Base-by-base conservation (phyloP, 1,140 invertebrate genomes). In the Drosophila hydei region DNA sequence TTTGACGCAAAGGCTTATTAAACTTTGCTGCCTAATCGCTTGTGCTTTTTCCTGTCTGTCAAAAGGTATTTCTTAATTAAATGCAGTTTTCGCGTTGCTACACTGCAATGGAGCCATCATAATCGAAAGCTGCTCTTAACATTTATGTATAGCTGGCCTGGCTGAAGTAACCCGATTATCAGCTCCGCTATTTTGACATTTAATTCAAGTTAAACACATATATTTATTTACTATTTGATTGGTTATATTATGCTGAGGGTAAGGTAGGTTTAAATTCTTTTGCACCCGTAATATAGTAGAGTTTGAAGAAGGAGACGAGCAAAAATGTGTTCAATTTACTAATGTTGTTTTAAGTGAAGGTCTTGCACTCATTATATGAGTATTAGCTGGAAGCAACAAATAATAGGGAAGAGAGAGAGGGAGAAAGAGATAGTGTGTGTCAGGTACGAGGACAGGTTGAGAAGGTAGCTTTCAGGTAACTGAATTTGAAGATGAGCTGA, bases 371-470 rank as follows among this genome's bases (percentile, higher is more conserved):
- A 16, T 25, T 42, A 25, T 25, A 14, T 0, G 21, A 42, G 52
- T 14, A 30, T 51, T 51, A 4, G 48, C 30, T 51, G 18, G 30
- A 3, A 6, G 33, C 3, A 12, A 21, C n/a, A n/a, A n/a, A n/a
- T n/a, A n/a, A n/a, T 7, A 50, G n/a, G 8, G 25, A 23, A n/a
- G 36, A 9, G 43, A 19, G 19, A 21, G 38, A 68, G 19, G 47
- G 30, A 12, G 36, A 61, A 36, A 48, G 27, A 45, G 40, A 48
- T 47, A 73, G 51, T 60, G 48, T 30, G 38, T 71, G 74, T 85
- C 80, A 85, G 80, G 80, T 85, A 85, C 81, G 50, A 77, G 81
- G 81, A 85, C 83, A 85, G 81, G 77, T 81, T 81, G 78, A 87
- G 87, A 70, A 75, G 73, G 69, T 85, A 74, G 80, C 81, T 77